Percentiles rank a stretch among this genome's conserved stretches.
These are phyloP conservation scores for Percopsis omiscomaycus DNA, from an alignment of 2,797 vertebrate species.

Conservation along the genomic window DNA sequence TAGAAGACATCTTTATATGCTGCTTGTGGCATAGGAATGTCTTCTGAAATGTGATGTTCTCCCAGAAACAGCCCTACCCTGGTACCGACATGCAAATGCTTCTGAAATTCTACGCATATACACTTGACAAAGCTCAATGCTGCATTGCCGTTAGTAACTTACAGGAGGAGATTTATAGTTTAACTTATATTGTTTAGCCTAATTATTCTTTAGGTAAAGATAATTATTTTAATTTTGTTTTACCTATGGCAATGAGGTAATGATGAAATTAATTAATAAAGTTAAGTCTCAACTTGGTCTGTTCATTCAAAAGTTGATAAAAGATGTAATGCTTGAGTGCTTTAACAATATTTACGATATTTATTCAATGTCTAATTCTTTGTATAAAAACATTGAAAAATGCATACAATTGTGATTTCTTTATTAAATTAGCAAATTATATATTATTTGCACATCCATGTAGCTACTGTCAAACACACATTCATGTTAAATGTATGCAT, in stretches of 20 bases:
- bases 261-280: slow-evolving; percentile 46
- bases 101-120: slow-evolving; percentile 19
- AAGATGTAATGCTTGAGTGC: not conserved
- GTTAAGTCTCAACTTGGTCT: slow-evolving; percentile 28
- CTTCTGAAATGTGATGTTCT: slow-evolving; percentile 40
- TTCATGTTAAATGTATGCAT: not conserved
- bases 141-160: slow-evolving; percentile 42
- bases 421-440: slow-evolving; percentile 69
- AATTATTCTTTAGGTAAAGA: slow-evolving; percentile 37
- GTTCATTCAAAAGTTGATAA: slow-evolving; percentile 2
- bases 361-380: not conserved
- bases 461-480: not conserved
- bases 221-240: slow-evolving; percentile 45
- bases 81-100: slow-evolving; percentile 26
- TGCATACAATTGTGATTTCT: slow-evolving; percentile 39
- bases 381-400: not conserved
- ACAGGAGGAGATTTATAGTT: slow-evolving; percentile 23
- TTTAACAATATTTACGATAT: not conserved
- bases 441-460: slow-evolving; percentile 42
- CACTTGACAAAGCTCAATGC: slow-evolving; percentile 41
- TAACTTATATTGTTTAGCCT: slow-evolving; percentile 60
- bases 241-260: slow-evolving; percentile 23
- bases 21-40: slow-evolving; percentile 19
- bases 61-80: slow-evolving; percentile 3
- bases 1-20: slow-evolving; percentile 8